phyloP scores from a whole-genome alignment of 2,113 vertebrate genomes.

The Sitta europaea region DNA sequence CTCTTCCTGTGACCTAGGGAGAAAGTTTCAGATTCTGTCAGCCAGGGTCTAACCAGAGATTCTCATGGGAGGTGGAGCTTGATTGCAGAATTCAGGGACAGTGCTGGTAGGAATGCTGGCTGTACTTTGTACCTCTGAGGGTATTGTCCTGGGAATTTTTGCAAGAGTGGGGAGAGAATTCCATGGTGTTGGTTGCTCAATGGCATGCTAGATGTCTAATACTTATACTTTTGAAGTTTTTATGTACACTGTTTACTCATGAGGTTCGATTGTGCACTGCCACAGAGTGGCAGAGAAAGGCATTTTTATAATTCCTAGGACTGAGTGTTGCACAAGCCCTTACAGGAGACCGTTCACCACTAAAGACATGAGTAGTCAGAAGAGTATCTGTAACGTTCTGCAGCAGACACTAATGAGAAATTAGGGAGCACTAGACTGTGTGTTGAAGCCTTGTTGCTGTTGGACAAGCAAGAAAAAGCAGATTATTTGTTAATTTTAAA shows the following conservation, averaged over 20 bases:
- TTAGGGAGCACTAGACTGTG: neutral
- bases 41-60: neutral
- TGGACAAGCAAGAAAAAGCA: neutral
- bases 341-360: neutral
- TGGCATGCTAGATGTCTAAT: neutral
- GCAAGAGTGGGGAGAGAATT: neutral
- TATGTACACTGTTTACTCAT: neutral
- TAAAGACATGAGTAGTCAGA: neutral
- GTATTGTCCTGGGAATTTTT: neutral
- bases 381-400: neutral
- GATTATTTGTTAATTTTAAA: neutral
- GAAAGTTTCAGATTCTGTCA: neutral
- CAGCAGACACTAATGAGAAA: neutral
- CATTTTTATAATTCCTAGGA: neutral
- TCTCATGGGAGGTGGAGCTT: accelerated
- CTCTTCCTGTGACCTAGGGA: neutral
- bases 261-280: neutral
- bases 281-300: neutral
- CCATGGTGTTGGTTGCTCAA: neutral
- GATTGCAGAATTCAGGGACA: neutral
- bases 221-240: neutral
- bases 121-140: neutral
- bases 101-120: neutral
- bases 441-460: neutral
- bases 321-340: neutral